Conservation (phyloP, 2,797 vertebrate genomes). For the Nannoperca australis region DNA sequence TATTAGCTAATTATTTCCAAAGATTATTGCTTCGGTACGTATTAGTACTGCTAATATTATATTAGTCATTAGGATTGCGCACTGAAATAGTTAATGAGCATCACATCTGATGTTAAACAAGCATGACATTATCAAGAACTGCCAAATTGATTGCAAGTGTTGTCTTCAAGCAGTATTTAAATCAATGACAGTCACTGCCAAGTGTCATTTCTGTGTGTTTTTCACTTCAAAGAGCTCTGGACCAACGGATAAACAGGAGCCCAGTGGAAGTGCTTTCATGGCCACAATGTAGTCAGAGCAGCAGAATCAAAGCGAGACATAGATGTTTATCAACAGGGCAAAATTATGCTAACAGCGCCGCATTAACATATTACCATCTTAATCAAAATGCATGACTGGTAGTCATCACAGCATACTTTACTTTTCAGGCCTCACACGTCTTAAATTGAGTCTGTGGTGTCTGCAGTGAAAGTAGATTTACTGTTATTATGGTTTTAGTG, state of each 20-base stretch:
- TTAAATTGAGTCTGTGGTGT: slow-evolving; percentile 9
- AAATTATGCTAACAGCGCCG: slow-evolving; percentile 85
- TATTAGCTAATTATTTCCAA: neutral
- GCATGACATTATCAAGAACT: slow-evolving; percentile 72
- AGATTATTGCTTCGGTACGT: neutral
- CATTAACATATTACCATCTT: slow-evolving; percentile 86
- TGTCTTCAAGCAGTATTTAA: slow-evolving; percentile 74
- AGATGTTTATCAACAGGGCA: slow-evolving; percentile 66
- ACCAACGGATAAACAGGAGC: slow-evolving; percentile 63
- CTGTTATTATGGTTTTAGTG: neutral
- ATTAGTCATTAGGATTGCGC: slow-evolving; percentile 5
- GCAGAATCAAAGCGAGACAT: slow-evolving; percentile 77
- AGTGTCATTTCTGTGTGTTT: slow-evolving; percentile 72
- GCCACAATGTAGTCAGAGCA: slow-evolving; percentile 42
- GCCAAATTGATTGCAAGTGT: slow-evolving; percentile 71
- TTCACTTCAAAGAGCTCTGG: slow-evolving; percentile 75
- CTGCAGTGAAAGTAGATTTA: slow-evolving; percentile 11
- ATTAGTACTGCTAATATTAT: no score
- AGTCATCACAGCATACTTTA: slow-evolving; percentile 56
- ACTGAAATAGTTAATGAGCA: slow-evolving; percentile 54
- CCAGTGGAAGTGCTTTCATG: slow-evolving; percentile 63
- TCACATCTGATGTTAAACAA: slow-evolving; percentile 69
- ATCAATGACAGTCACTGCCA: slow-evolving; percentile 74
- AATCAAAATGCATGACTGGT: slow-evolving; percentile 67
- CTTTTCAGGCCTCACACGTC: slow-evolving; percentile 41